Evolutionary conservation across 92 coral and sea anemone species (phyloP).

Genomic region (Phenganax subtilis): DNA sequence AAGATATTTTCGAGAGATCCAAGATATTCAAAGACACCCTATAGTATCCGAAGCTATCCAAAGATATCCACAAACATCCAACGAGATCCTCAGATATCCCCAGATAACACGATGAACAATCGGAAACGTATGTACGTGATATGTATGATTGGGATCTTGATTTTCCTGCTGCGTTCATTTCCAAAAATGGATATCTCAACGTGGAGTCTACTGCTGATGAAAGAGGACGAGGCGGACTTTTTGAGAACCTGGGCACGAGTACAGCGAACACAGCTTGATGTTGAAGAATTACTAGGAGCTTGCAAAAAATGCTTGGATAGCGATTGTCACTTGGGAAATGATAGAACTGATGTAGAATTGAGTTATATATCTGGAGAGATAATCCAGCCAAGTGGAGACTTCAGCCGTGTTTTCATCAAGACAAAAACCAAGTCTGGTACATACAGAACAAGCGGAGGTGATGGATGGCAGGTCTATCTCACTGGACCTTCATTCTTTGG

Average conservation of each 20-base stretch:
- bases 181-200: slow-evolving; percentile 29
- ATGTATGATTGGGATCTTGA: slow-evolving; percentile 11
- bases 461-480: slow-evolving; percentile 60
- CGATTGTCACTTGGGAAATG: slow-evolving; percentile 37
- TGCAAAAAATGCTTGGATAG: slow-evolving; percentile 46
- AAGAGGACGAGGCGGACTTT: slow-evolving; percentile 42
- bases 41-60: neutral
- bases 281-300: slow-evolving; percentile 42
- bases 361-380: slow-evolving; percentile 45
- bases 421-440: slow-evolving; percentile 36
- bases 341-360: slow-evolving; percentile 39
- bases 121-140: slow-evolving; percentile 20
- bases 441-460: slow-evolving; percentile 56
- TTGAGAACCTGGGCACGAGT: slow-evolving; percentile 62
- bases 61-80: neutral
- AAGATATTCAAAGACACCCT: neutral
- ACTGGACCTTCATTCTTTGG: slow-evolving; percentile 54
- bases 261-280: slow-evolving; percentile 54
- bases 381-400: slow-evolving; percentile 54
- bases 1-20: neutral
- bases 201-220: slow-evolving; percentile 37
- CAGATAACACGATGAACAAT: slow-evolving; percentile 9
- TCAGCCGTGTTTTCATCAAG: slow-evolving; percentile 52
- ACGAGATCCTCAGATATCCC: neutral
- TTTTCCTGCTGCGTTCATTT: slow-evolving; percentile 27